phyloP scores from a whole-genome alignment of 2,888 invertebrate species.

The Nasonovia ribisnigri region DNA sequence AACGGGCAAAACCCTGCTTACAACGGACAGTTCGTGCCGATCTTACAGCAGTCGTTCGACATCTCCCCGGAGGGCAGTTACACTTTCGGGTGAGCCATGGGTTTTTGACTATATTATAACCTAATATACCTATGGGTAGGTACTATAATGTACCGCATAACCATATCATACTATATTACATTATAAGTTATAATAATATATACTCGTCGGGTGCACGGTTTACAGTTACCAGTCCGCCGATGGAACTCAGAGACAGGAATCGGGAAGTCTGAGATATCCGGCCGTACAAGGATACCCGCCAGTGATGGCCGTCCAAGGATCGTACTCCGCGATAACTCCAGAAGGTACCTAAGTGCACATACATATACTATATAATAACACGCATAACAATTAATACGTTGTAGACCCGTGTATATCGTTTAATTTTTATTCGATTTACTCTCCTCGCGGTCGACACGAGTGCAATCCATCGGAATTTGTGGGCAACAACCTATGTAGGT shows the following conservation, averaged over 20 bases:
- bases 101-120: neutral
- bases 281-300: conserved; percentile 74
- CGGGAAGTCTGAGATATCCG: conserved; percentile 68
- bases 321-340: conserved; percentile 75
- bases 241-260: conserved; percentile 68
- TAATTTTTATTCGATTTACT: neutral
- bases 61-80: conserved; percentile 69
- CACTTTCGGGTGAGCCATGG: conserved; percentile 68
- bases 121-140: too few species aligned
- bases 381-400: too few species aligned
- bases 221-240: conserved; percentile 69
- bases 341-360: conserved; percentile 71
- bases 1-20: conserved; percentile 55
- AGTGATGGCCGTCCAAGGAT: conserved; percentile 72
- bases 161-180: neutral
- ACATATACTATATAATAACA: too few species aligned
- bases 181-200: neutral
- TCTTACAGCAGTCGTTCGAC: conserved; percentile 69
- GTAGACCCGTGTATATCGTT: neutral
- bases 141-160: neutral
- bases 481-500: neutral
- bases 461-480: neutral
- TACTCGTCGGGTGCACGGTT: neutral
- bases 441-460: neutral
- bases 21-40: conserved; percentile 68